Evolutionary conservation across 2,797 vertebrate genomes (phyloP).

Genomic region (Apodemus agrarius): DNA sequence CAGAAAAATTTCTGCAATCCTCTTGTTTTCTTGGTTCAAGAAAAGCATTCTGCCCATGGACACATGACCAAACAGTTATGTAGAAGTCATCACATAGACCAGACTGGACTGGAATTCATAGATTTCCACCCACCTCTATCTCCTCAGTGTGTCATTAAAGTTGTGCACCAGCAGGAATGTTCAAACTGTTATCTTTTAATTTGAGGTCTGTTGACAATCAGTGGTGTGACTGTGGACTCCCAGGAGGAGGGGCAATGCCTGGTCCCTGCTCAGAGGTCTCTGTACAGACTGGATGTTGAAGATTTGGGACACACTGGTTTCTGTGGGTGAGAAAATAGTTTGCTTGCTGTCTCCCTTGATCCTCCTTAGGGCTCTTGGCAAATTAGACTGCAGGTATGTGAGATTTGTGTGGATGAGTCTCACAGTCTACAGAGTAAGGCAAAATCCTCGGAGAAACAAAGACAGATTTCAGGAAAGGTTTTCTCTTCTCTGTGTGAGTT

Average conservation of each 20-base stretch:
- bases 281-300: neutral
- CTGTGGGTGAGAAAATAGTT: neutral
- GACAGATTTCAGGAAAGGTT: neutral
- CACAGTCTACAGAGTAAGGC: neutral
- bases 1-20: neutral
- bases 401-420: neutral
- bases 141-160: neutral
- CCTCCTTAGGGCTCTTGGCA: neutral
- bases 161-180: neutral
- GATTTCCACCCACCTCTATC: neutral
- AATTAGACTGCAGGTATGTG: neutral
- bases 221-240: neutral
- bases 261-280: neutral
- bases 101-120: neutral
- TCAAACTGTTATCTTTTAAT: neutral
- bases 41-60: neutral
- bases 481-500: neutral
- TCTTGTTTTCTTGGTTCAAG: neutral
- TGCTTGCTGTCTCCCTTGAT: neutral
- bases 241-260: neutral
- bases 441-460: neutral
- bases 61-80: neutral
- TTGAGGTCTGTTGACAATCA: neutral
- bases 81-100: neutral
- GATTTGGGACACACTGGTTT: neutral